Evolutionary conservation across 2,113 vertebrate genomes (phyloP).

Genomic region (Amphilophus citrinellus): DNA sequence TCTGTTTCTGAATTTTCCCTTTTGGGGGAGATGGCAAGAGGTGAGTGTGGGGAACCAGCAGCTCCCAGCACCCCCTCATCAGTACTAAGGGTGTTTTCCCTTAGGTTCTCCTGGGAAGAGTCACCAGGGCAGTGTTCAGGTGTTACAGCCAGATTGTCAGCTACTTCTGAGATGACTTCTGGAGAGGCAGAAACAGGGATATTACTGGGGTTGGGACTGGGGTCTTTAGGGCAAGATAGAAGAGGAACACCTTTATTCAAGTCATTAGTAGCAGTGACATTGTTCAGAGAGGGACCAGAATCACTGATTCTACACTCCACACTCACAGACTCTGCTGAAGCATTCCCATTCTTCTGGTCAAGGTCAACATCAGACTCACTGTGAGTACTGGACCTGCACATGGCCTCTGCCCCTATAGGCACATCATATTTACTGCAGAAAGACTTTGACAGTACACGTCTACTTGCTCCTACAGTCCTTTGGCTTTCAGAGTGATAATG

Average conservation of each 20-base stretch:
- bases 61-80: conserved; percentile 75
- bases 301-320: conserved; percentile 45
- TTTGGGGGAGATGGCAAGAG: conserved; percentile 84
- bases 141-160: conserved; percentile 76
- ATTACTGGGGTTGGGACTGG: conserved; percentile 80
- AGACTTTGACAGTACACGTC: conserved; percentile 57
- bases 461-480: conserved; percentile 58
- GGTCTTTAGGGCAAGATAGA: conserved; percentile 80
- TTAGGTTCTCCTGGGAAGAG: conserved; percentile 82
- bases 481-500: conserved; percentile 56
- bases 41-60: conserved; percentile 76
- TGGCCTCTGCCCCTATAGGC: conserved; percentile 44
- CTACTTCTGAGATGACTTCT: conserved; percentile 75
- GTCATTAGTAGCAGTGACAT: conserved; percentile 81
- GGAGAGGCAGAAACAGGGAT: conserved; percentile 80
- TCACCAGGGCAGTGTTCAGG: conserved; percentile 74
- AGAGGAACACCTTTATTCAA: conserved; percentile 83
- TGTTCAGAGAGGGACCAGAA: conserved; percentile 41
- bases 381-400: conserved; percentile 20
- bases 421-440: conserved; percentile 53
- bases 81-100: conserved; percentile 77
- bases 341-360: conserved; percentile 77
- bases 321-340: conserved; percentile 41
- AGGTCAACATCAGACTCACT: conserved; percentile 63
- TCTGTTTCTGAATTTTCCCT: conserved; percentile 84